These are phyloP conservation scores for Therioaphis trifolii DNA, from an alignment of 2,888 invertebrate genomes.

Conservation along the genomic window DNA sequence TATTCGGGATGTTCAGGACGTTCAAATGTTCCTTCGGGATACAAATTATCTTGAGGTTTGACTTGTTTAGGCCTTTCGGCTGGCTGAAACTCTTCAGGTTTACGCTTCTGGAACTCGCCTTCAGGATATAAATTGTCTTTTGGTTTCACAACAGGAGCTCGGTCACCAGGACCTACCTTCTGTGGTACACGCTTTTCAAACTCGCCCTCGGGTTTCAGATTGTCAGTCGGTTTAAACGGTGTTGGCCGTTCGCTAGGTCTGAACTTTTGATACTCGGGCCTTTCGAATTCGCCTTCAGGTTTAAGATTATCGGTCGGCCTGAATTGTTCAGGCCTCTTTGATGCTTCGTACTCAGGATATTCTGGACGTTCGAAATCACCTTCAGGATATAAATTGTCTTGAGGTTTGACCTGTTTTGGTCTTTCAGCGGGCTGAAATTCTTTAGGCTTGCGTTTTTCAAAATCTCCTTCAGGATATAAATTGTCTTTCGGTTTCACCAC, in stretches of 20 bases:
- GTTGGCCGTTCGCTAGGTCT: constrained; percentile 70
- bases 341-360: constrained; percentile 67
- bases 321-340: constrained; percentile 68
- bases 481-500: constrained; percentile 69
- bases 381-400: constrained; percentile 71
- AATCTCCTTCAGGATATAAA: constrained; percentile 71
- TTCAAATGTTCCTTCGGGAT: constrained; percentile 69
- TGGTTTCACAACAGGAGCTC: constrained; percentile 69
- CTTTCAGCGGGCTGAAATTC: constrained; percentile 71
- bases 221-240: constrained; percentile 69
- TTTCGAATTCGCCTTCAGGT: constrained; percentile 75
- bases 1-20: constrained; percentile 69
- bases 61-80: constrained; percentile 70
- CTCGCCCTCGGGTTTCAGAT: constrained; percentile 72
- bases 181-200: constrained; percentile 68
- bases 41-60: constrained; percentile 71
- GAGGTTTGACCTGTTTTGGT: constrained; percentile 72
- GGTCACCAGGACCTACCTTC: constrained; percentile 69
- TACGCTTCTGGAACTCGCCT: constrained; percentile 68
- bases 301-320: constrained; percentile 71
- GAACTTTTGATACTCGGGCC: constrained; percentile 66
- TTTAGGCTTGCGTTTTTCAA: constrained; percentile 68
- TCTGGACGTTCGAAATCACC: constrained; percentile 68
- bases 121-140: constrained; percentile 68
- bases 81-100: constrained; percentile 68